A percentile compares a stretch with the other conserved stretches of the same genome.
These are phyloP conservation scores for Drosophila pseudoananassae DNA, from an alignment of 1,140 invertebrate species.

Conservation along the genomic window DNA sequence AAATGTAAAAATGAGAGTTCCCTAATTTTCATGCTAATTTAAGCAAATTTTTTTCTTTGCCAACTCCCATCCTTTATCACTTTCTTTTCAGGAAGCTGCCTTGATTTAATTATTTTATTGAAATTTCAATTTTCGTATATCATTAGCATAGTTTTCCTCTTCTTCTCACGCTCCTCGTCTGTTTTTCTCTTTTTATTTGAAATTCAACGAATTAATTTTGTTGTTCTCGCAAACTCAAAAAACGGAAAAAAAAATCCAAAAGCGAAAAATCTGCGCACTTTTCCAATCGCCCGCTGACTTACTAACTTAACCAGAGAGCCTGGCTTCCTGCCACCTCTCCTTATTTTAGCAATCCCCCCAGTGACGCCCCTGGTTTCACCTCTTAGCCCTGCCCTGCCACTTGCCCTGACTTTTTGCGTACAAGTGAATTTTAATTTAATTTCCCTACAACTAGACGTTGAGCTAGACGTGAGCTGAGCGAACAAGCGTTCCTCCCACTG, in stretches of 20 bases:
- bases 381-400: constrained; percentile 30
- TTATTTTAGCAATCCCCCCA: constrained; percentile 1
- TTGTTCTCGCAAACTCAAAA: constrained; percentile 42
- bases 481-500: constrained; percentile 29
- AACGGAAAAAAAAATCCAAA: constrained; percentile 31
- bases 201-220: constrained; percentile 78
- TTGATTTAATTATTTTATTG: constrained; percentile 65
- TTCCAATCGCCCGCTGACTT: constrained; percentile 74
- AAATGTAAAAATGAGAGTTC: constrained; percentile 11
- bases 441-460: constrained; percentile 79
- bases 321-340: background rate
- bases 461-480: constrained; percentile 71
- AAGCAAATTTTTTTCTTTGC: constrained; percentile 10
- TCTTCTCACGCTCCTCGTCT: constrained; percentile 9
- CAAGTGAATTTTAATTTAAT: constrained; percentile 82
- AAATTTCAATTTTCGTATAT: constrained; percentile 75
- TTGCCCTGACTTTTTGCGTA: constrained; percentile 69
- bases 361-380: background rate
- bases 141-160: constrained; percentile 71
- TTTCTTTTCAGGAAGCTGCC: constrained; percentile 8
- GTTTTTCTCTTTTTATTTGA: constrained; percentile 19
- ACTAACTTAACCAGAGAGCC: constrained; percentile 56
- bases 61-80: background rate
- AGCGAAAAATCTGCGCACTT: constrained; percentile 70
- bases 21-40: constrained; percentile 27